These are phyloP conservation scores for Fulica atra DNA, from an alignment of 2,113 vertebrate species.

Conservation along the genomic window DNA sequence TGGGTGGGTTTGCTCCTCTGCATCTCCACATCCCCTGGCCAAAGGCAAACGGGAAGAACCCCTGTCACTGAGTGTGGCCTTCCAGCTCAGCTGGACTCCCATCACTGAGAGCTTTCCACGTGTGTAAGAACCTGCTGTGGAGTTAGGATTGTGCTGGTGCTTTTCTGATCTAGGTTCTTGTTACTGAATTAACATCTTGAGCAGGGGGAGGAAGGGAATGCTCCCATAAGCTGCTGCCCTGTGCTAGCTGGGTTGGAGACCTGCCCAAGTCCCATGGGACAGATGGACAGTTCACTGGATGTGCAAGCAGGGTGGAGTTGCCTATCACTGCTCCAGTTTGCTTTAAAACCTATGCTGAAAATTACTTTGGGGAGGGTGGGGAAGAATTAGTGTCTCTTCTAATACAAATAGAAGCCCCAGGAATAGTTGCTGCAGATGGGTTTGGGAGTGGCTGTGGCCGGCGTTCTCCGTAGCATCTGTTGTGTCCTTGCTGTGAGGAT, in stretches of 20 bases:
- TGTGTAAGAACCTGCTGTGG: neutral
- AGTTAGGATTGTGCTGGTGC: neutral
- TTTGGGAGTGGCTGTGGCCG: neutral
- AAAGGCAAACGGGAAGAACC: neutral
- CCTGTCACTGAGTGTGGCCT: neutral
- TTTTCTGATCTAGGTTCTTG: neutral
- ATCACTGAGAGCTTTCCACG: neutral
- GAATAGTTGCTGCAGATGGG: neutral
- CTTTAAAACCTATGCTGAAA: neutral
- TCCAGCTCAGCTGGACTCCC: neutral
- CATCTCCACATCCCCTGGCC: too few relatives aligned
- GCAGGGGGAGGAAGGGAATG: neutral
- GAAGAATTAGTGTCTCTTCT: neutral
- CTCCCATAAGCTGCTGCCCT: neutral
- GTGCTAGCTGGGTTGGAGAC: neutral
- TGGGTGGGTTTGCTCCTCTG: fast-evolving
- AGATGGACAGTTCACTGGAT: neutral
- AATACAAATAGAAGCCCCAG: neutral
- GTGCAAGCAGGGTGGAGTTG: neutral
- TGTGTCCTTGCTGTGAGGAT: neutral
- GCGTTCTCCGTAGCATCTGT: neutral
- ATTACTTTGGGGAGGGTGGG: neutral
- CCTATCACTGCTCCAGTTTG: neutral
- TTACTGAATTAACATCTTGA: neutral
- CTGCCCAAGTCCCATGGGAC: neutral